Evolutionary conservation across 30 jellyfish, hydroid and myxozoan species (phyloP).

Genomic region (Cassiopea xamachana): DNA sequence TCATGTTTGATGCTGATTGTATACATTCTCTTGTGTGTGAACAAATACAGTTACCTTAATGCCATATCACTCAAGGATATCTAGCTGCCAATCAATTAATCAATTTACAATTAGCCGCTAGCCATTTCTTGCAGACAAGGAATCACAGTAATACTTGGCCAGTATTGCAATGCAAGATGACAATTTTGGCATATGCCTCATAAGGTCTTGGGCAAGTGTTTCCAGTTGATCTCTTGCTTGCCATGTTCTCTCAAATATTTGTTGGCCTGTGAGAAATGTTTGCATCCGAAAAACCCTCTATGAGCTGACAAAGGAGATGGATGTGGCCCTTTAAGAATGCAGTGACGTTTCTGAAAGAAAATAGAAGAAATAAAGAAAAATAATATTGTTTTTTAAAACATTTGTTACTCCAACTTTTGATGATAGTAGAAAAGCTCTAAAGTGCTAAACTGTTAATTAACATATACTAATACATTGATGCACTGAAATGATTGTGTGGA

Average conservation of each 20-base stretch:
- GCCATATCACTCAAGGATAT: too few species aligned
- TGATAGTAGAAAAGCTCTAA: too few species aligned
- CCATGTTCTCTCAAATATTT: slow-evolving; percentile 76
- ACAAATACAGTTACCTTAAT: too few species aligned
- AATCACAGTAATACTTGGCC: not conserved
- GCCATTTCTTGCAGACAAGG: not conserved
- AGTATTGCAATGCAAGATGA: not conserved
- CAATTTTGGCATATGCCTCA: not conserved
- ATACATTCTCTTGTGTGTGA: too few species aligned
- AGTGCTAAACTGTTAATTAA: too few species aligned
- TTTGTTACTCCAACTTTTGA: too few species aligned
- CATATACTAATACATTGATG: too few species aligned
- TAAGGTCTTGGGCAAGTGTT: slow-evolving; percentile 57
- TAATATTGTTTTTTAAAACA: not conserved
- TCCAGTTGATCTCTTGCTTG: slow-evolving; percentile 81
- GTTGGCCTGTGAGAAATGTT: slow-evolving; percentile 98
- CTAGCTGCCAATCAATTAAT: too few species aligned
- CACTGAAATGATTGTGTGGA: too few species aligned
- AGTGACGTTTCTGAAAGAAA: slow-evolving; percentile 82
- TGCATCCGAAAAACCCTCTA: slow-evolving; percentile 99
- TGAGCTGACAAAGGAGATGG: slow-evolving; percentile 99
- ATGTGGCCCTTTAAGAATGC: slow-evolving; percentile 89
- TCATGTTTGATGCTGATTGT: too few species aligned
- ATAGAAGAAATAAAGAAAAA: not conserved
- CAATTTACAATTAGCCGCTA: too few species aligned